phyloP scores from a whole-genome alignment of 1,140 invertebrate genomes.

The Ips typographus region DNA sequence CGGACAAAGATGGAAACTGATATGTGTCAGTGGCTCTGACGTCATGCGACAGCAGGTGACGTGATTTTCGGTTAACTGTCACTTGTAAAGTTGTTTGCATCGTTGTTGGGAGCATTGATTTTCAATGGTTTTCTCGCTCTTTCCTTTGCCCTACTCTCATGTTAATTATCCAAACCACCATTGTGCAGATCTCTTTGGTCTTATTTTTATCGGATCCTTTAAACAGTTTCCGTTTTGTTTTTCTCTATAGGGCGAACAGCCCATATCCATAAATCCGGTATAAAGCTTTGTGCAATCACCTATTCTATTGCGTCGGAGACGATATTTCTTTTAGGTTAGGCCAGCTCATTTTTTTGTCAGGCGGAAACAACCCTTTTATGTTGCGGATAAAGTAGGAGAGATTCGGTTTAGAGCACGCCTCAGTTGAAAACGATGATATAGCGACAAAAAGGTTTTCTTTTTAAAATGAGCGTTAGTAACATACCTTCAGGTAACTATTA shows the following conservation, averaged over 20 bases:
- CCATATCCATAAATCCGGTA: constrained; percentile 7
- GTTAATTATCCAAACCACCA: neutral
- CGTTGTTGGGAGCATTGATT: neutral
- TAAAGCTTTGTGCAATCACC: constrained; percentile 14
- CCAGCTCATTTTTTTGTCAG: neutral
- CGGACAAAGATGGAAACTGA: too few relatives aligned
- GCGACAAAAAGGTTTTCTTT: too few relatives aligned
- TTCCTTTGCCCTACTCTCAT: neutral
- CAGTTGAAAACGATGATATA: too few relatives aligned
- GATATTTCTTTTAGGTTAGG: constrained; percentile 7
- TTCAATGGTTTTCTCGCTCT: neutral
- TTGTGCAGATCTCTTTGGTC: neutral
- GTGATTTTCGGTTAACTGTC: neutral
- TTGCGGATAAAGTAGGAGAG: neutral
- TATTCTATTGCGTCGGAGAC: constrained; percentile 8
- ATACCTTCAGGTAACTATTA: too few relatives aligned
- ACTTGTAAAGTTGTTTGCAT: neutral
- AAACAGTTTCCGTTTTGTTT: neutral
- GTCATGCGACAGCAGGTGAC: too few relatives aligned
- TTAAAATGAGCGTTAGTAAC: too few relatives aligned
- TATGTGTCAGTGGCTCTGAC: too few relatives aligned
- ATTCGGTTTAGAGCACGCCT: too few relatives aligned
- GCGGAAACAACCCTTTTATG: constrained; percentile 9
- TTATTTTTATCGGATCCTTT: neutral
- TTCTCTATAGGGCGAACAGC: constrained; percentile 1